Evolutionary conservation across 2,888 invertebrate genomes (phyloP).

Genomic region (Odontocerum albicorne): DNA sequence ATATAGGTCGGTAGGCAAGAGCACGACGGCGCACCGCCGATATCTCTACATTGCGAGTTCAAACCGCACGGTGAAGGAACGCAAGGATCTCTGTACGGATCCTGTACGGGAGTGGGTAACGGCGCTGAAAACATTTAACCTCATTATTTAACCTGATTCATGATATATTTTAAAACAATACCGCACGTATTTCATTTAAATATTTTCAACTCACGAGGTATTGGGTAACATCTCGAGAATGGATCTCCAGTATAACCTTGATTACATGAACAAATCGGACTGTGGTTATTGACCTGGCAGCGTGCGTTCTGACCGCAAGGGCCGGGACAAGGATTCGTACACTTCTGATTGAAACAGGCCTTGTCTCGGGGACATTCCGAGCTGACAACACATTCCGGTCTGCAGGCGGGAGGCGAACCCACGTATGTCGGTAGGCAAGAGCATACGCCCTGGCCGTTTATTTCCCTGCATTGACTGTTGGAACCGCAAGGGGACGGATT

Average conservation of each 20-base stretch:
- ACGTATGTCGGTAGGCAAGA: constrained; percentile 72
- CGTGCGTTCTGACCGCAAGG: constrained; percentile 68
- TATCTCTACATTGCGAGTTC: constrained; percentile 61
- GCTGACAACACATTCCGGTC: constrained; percentile 78
- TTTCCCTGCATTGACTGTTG: constrained; percentile 72
- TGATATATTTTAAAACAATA: neutral
- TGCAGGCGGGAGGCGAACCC: constrained; percentile 74
- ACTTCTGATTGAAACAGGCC: constrained; percentile 77
- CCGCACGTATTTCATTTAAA: no score
- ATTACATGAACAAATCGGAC: constrained; percentile 75
- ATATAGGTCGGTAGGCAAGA: constrained; percentile 62
- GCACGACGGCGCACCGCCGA: constrained; percentile 61
- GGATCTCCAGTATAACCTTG: constrained; percentile 66
- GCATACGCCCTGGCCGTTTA: constrained; percentile 73
- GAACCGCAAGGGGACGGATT: constrained; percentile 74
- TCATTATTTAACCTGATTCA: no score
- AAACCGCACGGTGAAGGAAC: constrained; percentile 68
- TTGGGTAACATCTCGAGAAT: constrained; percentile 63
- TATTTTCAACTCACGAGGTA: constrained; percentile 48
- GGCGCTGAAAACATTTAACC: constrained; percentile 42
- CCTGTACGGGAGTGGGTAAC: constrained; percentile 46
- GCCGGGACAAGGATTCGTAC: constrained; percentile 74
- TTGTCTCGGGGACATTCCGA: constrained; percentile 72
- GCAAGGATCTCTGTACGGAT: constrained; percentile 59
- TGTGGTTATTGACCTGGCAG: constrained; percentile 77